phyloP scores from a whole-genome alignment of 2,113 vertebrate genomes.

The Probosciger aterrimus region DNA sequence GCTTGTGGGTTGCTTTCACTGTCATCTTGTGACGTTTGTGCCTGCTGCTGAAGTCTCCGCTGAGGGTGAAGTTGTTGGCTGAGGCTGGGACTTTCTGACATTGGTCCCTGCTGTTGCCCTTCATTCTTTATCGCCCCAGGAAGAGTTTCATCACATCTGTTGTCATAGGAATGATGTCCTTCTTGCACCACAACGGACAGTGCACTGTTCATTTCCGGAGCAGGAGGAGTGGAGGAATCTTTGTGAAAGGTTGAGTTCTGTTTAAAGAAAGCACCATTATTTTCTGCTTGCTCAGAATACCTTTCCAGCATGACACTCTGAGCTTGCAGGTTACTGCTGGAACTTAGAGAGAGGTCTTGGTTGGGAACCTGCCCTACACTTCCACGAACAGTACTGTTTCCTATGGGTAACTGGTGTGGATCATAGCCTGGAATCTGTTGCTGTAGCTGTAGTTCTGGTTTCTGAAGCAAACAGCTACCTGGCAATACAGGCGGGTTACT shows the following conservation, averaged over 20 bases:
- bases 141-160: conserved; percentile 52
- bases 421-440: conserved; percentile 66
- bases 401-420: conserved; percentile 42
- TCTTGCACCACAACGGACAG: conserved; percentile 51
- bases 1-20: not conserved
- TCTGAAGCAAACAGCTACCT: conserved; percentile 72
- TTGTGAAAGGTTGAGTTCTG: conserved; percentile 76
- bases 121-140: conserved; percentile 68
- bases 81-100: conserved; percentile 32
- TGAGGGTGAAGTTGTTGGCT: conserved; percentile 12
- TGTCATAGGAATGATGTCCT: conserved; percentile 61
- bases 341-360: conserved; percentile 71
- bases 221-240: conserved; percentile 72
- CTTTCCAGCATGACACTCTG: conserved; percentile 66
- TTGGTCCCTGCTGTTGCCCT: conserved; percentile 20
- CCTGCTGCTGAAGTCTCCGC: conserved; percentile 50
- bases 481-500: conserved; percentile 72
- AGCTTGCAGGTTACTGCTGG: conserved; percentile 73
- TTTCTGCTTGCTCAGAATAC: conserved; percentile 72
- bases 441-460: conserved; percentile 70
- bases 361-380: conserved; percentile 64
- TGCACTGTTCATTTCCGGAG: conserved; percentile 58
- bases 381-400: conserved; percentile 60
- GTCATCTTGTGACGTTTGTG: not conserved
- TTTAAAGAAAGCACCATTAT: conserved; percentile 77